Evolutionary conservation across 2,888 invertebrate species (phyloP), one percentile per base, ranked within the genome.

Genomic region (Drosophila tripunctata): DNA sequence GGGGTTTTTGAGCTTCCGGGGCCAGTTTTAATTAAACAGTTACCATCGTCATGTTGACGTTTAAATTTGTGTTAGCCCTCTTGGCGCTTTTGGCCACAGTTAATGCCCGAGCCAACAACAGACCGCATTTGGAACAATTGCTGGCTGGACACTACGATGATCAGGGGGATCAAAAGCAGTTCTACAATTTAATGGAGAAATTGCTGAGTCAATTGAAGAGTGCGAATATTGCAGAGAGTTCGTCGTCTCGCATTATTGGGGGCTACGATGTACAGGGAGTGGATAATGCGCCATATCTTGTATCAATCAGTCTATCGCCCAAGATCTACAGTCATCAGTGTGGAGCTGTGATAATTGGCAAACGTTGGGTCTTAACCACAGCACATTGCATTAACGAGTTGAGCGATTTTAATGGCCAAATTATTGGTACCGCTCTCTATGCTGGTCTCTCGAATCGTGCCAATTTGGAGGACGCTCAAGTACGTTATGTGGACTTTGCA

Each of bases 321-420:
- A 4, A 76, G 33, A 60, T 73, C 10, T 89, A 90, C 40, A 44
- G 87, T 0, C 93, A 92, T 67, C 66, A 75, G 7, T 93, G 93
- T 44, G 92, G 90, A 6, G 93, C 92, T 2, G 79, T 90, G 15
- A 91, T 93, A 56, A 81, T 93, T 55, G 87, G 63, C 54, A 82
- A 90, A 15, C 76, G 85, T 3, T 91, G 90, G 90, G 66, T 93
- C 1, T 35, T 93, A 1, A 92, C 92, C 1, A 87, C 90, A 2
- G 91, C 87, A 0, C 90, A 91, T 45, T 91, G 90, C 60, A 63
- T 88, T 8, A 24, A 47, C 0, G 78, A 87, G 3, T 14, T 77
- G 62, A 30, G 48, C 2, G 8, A 27, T 0, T 67, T 77, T n/a
- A 82, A 74, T 31, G 85, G 83, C 5, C 45, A 65, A 1, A 52